phyloP scores from a whole-genome alignment of 2,113 vertebrate genomes.

The Lophura nycthemera region DNA sequence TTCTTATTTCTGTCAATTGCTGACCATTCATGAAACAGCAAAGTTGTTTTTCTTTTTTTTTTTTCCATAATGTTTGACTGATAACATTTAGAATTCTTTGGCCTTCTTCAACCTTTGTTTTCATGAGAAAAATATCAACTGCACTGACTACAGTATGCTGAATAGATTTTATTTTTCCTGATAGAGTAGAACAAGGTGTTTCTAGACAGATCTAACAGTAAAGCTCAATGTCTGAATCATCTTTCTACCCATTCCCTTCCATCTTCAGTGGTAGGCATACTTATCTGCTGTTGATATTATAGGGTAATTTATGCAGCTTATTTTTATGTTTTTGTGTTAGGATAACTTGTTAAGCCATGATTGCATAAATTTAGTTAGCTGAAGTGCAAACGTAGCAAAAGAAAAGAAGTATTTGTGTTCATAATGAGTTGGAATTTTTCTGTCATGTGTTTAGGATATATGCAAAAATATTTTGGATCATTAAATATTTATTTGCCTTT shows the following conservation, averaged over 20 bases:
- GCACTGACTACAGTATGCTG: background rate
- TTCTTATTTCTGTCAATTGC: background rate
- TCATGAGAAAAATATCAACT: background rate
- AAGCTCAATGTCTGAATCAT: background rate
- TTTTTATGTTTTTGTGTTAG: background rate
- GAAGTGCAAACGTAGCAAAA: background rate
- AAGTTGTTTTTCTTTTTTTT: background rate
- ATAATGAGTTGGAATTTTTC: background rate
- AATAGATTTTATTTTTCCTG: background rate
- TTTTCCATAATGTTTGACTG: background rate
- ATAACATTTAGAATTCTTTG: background rate
- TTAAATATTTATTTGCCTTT: background rate
- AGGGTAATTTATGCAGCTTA: background rate
- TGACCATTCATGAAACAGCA: background rate
- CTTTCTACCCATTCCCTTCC: background rate
- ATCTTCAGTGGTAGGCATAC: background rate
- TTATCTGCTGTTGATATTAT: background rate
- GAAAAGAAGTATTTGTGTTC: background rate
- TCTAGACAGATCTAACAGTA: background rate
- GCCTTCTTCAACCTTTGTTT: background rate
- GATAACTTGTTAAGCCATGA: background rate
- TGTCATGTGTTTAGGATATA: background rate
- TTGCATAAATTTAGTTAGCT: background rate
- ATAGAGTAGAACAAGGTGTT: background rate
- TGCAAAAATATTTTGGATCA: background rate